A percentile compares a stretch with the other conserved stretches of the same genome.
Evolutionary conservation across 2,888 invertebrate genomes (phyloP).

Genomic region (Nephrotoma flavescens): DNA sequence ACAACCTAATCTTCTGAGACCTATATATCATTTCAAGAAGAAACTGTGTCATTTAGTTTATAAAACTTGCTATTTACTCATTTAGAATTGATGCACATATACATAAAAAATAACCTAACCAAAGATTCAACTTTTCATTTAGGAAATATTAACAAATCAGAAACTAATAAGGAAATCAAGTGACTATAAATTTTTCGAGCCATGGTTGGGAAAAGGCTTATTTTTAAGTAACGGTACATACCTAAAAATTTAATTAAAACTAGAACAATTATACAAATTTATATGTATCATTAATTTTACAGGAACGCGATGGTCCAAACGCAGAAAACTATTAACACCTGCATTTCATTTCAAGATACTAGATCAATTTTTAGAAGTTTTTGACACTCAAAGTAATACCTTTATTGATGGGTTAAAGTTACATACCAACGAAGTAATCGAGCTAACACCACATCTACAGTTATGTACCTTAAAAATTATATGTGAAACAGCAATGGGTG

Average conservation of each 20-base stretch:
- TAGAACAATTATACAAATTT: not conserved
- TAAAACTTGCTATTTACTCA: too few relatives aligned
- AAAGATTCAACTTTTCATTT: not conserved
- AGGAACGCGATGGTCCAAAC: constrained; percentile 40
- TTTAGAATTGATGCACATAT: too few relatives aligned
- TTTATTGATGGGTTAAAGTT: constrained; percentile 33
- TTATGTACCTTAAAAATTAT: constrained; percentile 28
- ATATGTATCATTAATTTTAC: not conserved
- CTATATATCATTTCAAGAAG: too few relatives aligned
- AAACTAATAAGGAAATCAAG: constrained; percentile 18
- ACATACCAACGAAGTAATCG: constrained; percentile 34
- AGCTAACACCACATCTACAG: constrained; percentile 43
- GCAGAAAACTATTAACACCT: constrained; percentile 61
- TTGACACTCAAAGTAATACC: constrained; percentile 47
- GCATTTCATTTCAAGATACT: constrained; percentile 69
- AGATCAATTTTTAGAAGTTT: constrained; percentile 54
- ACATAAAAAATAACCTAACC: too few relatives aligned
- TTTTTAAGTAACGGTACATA: constrained; percentile 27
- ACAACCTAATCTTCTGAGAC: too few relatives aligned
- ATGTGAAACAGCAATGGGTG: constrained; percentile 67
- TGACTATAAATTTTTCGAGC: constrained; percentile 20
- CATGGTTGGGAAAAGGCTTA: constrained; percentile 27
- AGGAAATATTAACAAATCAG: constrained; percentile 6
- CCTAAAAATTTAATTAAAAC: not conserved
- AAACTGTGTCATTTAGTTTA: too few relatives aligned